Conservation (phyloP, 2,113 vertebrate genomes). For the Microtus ochrogaster region DNA sequence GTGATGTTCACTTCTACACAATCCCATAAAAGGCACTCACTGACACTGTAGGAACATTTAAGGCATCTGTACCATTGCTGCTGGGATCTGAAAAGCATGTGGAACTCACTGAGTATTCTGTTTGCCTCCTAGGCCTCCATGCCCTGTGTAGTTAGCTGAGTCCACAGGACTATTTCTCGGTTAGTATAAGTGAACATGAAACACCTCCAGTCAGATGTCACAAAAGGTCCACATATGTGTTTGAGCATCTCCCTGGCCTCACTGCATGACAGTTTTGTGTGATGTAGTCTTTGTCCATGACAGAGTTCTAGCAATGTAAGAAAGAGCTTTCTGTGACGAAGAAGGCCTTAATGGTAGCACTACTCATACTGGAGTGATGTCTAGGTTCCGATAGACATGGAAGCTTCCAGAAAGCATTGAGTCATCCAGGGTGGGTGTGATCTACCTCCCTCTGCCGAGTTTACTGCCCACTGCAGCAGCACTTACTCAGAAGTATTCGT, state of each 20-base stretch:
- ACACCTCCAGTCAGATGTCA: neutral
- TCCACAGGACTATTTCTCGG: too few species aligned
- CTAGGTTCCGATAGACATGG: neutral
- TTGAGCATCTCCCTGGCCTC: neutral
- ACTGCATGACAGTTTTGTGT: neutral
- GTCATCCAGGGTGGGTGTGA: neutral
- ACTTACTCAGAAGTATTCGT: neutral
- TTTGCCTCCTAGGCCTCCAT: neutral
- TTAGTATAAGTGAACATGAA: neutral
- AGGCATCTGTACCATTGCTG: accelerated
- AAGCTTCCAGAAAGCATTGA: neutral
- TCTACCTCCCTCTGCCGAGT: neutral
- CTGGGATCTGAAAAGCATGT: neutral
- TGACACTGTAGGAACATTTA: slow-evolving; percentile 89
- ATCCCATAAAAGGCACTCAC: slow-evolving; percentile 92
- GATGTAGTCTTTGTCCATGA: neutral
- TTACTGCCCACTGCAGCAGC: neutral
- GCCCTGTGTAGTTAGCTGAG: too few species aligned
- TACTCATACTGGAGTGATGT: neutral
- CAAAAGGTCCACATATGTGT: neutral
- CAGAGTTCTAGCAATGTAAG: neutral
- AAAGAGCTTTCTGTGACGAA: neutral
- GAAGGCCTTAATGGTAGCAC: neutral
- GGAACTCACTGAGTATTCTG: neutral
- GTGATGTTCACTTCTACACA: slow-evolving; percentile 93